Conservation (phyloP, 2,797 vertebrate genomes). For the Ambastaia sidthimunki region DNA sequence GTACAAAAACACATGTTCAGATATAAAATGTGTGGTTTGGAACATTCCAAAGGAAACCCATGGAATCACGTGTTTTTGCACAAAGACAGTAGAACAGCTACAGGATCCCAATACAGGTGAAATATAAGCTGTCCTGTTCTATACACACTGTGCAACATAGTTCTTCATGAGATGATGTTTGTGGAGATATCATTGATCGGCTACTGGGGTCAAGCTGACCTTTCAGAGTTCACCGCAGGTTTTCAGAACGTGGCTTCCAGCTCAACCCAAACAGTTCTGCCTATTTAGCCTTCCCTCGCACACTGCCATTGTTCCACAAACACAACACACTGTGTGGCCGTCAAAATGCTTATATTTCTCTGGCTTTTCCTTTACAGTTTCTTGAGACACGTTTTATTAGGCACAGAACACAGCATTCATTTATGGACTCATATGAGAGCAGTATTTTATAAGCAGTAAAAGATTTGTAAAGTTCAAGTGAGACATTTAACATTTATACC, state of each 20-base stretch:
- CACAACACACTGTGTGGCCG: slow-evolving; percentile 43
- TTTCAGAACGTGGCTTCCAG: slow-evolving; percentile 42
- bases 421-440: slow-evolving; percentile 61
- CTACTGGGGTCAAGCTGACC: slow-evolving; percentile 11
- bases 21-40: too few relatives aligned
- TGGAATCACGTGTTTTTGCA: too few relatives aligned
- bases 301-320: slow-evolving; percentile 46
- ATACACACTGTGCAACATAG: slow-evolving; percentile 26
- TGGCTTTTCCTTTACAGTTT: slow-evolving; percentile 65
- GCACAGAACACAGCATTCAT: slow-evolving; percentile 63
- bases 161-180: slow-evolving; percentile 21
- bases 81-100: background rate
- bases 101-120: background rate
- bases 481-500: slow-evolving; percentile 72
- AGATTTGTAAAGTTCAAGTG: slow-evolving; percentile 72
- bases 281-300: slow-evolving; percentile 35
- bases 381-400: slow-evolving; percentile 68
- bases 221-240: slow-evolving; percentile 26
- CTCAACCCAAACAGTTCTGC: slow-evolving; percentile 24
- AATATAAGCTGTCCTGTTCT: slow-evolving; percentile 10
- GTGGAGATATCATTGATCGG: slow-evolving; percentile 34
- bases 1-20: too few relatives aligned
- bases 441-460: slow-evolving; percentile 77
- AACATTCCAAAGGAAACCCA: too few relatives aligned
- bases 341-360: slow-evolving; percentile 62